phyloP scores from a whole-genome alignment of 2,113 vertebrate genomes.

The Talpa occidentalis region DNA sequence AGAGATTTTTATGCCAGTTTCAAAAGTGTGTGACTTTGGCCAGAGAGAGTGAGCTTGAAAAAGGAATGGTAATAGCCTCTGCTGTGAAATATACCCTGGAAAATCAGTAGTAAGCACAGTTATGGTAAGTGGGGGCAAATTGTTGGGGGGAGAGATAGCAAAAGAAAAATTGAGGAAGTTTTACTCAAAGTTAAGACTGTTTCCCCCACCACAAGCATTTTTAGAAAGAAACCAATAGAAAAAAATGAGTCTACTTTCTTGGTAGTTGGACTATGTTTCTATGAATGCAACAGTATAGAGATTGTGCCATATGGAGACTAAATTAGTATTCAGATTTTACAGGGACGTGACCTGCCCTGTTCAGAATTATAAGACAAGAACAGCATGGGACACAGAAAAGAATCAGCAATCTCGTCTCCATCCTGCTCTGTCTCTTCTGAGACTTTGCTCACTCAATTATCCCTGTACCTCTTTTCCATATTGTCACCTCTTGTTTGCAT shows the following conservation, averaged over 20 bases:
- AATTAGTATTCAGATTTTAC: slow-evolving; percentile 14
- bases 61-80: not conserved
- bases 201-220: not conserved
- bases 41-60: not conserved
- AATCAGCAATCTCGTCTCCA: not conserved
- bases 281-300: slow-evolving; percentile 19
- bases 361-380: not conserved
- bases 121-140: not conserved
- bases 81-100: not conserved
- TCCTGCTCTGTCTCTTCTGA: not conserved
- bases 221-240: not conserved
- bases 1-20: not conserved
- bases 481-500: not conserved
- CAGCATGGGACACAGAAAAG: not conserved
- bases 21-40: not conserved
- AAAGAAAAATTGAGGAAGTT: slow-evolving; percentile 43
- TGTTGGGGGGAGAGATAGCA: not conserved
- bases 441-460: not conserved
- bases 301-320: not conserved
- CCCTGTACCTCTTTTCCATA: not conserved
- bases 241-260: not conserved
- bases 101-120: not conserved
- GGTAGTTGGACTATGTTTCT: not conserved
- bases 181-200: not conserved
- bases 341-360: not conserved